Conservation (phyloP, 2,888 invertebrate species). For the Melinaea menophilus region DNA sequence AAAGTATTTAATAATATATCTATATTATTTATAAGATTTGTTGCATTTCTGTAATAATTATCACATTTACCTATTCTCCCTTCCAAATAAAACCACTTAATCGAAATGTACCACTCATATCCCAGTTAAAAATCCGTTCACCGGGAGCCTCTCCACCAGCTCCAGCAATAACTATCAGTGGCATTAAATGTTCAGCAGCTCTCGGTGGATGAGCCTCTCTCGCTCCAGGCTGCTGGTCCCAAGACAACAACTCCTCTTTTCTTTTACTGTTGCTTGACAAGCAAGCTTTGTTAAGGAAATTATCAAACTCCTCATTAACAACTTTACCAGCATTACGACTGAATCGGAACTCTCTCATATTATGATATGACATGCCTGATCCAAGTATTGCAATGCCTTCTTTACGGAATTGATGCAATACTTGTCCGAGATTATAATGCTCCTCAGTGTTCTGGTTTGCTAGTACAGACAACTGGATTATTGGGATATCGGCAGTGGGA, state of each 20-base stretch:
- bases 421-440: conserved; percentile 63
- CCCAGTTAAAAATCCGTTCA: conserved; percentile 67
- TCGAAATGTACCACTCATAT: conserved; percentile 58
- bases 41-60: too few species aligned
- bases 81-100: conserved; percentile 69
- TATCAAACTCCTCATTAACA: conserved; percentile 64
- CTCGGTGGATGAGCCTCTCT: conserved; percentile 59
- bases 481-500: conserved; percentile 64
- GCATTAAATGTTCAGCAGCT: conserved; percentile 71
- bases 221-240: conserved; percentile 60
- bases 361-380: conserved; percentile 72
- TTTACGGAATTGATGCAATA: conserved; percentile 55
- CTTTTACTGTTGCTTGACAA: conserved; percentile 49
- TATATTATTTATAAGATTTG: too few species aligned
- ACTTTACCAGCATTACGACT: conserved; percentile 42
- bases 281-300: conserved; percentile 58
- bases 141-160: conserved; percentile 60
- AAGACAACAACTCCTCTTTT: conserved; percentile 49
- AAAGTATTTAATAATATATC: too few species aligned
- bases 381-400: conserved; percentile 66
- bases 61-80: conserved; percentile 39
- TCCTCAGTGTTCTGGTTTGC: conserved; percentile 56
- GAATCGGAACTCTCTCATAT: conserved; percentile 63
- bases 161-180: conserved; percentile 62
- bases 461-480: conserved; percentile 64